Percentiles rank a stretch among this genome's conserved stretches.
These are phyloP conservation scores for Callimorpha dominula DNA, from an alignment of 2,888 invertebrate genomes.

Conservation along the genomic window DNA sequence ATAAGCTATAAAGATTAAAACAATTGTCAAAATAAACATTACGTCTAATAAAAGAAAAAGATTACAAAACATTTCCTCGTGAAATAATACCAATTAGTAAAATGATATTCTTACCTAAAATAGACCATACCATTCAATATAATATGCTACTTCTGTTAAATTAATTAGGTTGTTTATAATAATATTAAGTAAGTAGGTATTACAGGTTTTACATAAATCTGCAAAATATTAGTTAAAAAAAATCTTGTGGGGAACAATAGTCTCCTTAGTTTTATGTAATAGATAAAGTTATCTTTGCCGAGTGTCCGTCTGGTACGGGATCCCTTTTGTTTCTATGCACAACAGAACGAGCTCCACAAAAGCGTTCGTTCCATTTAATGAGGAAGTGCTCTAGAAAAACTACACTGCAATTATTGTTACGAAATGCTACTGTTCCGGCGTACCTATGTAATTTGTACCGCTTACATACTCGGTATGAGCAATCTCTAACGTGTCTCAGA, in stretches of 20 bases:
- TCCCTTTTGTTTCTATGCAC: constrained; percentile 63
- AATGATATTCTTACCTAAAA: neutral
- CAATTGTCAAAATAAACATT: too few species aligned
- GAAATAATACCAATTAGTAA: neutral
- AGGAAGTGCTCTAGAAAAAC: constrained; percentile 85
- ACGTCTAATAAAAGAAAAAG: too few species aligned
- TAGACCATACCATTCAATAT: neutral
- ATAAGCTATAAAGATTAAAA: too few species aligned
- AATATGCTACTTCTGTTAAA: neutral
- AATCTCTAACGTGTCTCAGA: constrained; percentile 48
- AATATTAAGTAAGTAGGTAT: neutral
- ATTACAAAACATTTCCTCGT: too few species aligned
- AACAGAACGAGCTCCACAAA: constrained; percentile 61
- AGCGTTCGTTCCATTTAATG: constrained; percentile 75
- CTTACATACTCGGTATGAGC: constrained; percentile 54
- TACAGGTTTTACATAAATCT: neutral
- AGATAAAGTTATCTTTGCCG: constrained; percentile 39
- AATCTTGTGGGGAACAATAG: constrained; percentile 31
- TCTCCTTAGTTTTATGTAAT: constrained; percentile 42
- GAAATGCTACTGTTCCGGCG: constrained; percentile 63
- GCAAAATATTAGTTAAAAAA: neutral
- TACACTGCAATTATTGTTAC: constrained; percentile 74
- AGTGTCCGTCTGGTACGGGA: constrained; percentile 29
- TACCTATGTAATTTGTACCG: constrained; percentile 59
- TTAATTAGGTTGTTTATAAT: neutral